These are phyloP conservation scores for Perognathus longimembris DNA, from an alignment of 2,113 vertebrate genomes.

Conservation along the genomic window DNA sequence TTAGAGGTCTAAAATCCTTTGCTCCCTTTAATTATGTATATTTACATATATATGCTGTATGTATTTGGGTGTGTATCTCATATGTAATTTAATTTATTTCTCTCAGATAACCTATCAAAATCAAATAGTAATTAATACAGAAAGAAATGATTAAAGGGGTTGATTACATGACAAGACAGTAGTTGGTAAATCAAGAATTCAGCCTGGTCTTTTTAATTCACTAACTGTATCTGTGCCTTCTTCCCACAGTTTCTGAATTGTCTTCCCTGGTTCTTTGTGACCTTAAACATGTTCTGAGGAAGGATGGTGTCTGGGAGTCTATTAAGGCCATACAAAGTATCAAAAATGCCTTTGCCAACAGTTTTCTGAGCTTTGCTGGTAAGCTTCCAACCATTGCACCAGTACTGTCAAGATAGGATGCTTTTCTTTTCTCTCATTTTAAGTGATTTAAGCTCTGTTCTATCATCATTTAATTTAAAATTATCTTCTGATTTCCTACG, in stretches of 20 bases:
- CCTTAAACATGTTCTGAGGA: background rate
- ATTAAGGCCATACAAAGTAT: background rate
- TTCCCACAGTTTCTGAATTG: constrained; percentile 6
- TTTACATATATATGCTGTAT: no score
- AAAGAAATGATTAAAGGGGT: constrained; percentile 27
- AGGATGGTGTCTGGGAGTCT: background rate
- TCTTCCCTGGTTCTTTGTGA: background rate
- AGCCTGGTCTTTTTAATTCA: constrained; percentile 23
- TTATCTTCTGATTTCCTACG: constrained; percentile 69
- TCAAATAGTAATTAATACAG: background rate
- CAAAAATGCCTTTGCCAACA: background rate
- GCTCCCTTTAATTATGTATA: no score
- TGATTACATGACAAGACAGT: background rate
- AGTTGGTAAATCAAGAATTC: constrained; percentile 12
- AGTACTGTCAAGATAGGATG: constrained; percentile 42
- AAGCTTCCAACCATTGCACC: constrained; percentile 25
- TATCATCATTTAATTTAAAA: constrained; percentile 81
- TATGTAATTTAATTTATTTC: constrained; percentile 6
- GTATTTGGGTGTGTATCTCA: no score
- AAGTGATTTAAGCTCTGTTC: constrained; percentile 68
- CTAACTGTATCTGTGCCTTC: background rate
- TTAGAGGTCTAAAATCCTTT: no score
- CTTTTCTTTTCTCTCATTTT: background rate
- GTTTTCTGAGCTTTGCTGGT: background rate
- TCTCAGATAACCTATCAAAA: background rate